Conservation (phyloP, 2,797 vertebrate species). For the Triplophysa bombifrons region DNA sequence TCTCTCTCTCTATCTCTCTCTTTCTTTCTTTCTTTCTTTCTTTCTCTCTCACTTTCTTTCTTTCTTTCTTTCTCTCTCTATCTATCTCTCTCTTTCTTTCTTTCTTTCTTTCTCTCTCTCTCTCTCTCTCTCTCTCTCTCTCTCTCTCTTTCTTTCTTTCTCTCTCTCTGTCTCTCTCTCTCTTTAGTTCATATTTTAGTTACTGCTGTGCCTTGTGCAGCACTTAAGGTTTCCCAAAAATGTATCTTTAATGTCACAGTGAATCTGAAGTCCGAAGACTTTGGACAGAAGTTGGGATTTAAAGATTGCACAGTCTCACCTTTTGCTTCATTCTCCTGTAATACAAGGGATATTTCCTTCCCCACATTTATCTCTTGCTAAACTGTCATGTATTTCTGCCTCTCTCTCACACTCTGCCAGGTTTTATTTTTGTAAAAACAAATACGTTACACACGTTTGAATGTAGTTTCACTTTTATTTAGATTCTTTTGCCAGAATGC, state of each 20-base stretch:
- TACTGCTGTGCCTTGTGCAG: background rate
- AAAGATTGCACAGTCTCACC: background rate
- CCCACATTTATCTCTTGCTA: background rate
- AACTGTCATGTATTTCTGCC: background rate
- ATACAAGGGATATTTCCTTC: background rate
- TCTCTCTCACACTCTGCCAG: background rate
- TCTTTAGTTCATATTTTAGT: background rate
- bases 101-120: too few relatives aligned
- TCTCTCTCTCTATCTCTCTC: too few relatives aligned
- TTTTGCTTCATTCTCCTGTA: background rate
- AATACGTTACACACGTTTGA: background rate
- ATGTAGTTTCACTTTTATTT: background rate
- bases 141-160: background rate
- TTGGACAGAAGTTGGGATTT: too few relatives aligned
- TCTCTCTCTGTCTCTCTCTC: background rate
- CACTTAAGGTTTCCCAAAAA: background rate
- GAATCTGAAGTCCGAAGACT: background rate
- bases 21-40: too few relatives aligned
- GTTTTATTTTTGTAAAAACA: background rate
- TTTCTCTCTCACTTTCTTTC: too few relatives aligned
- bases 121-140: too few relatives aligned
- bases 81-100: too few relatives aligned
- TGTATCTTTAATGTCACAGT: background rate
- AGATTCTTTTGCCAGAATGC: conserved; percentile 11
- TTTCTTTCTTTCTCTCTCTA: too few relatives aligned